A percentile compares a stretch with the other conserved stretches of the same genome.
These are phyloP conservation scores for Cavia porcellus DNA, from an alignment of 2,113 vertebrate genomes.

Conservation along the genomic window DNA sequence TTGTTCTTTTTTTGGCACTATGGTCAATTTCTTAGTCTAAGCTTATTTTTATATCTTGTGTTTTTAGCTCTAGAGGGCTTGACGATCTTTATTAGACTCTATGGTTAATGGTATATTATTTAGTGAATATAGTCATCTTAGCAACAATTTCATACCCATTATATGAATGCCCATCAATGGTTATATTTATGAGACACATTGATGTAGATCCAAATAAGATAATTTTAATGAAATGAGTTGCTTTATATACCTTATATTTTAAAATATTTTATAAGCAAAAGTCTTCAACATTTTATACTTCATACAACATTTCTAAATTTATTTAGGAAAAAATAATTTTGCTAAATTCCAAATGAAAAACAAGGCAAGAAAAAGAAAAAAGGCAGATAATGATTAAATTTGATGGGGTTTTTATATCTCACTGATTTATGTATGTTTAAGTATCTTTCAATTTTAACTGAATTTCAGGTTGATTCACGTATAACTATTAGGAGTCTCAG, in stretches of 20 bases:
- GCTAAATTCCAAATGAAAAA: constrained; percentile 73
- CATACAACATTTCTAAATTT: constrained; percentile 50
- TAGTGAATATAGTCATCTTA: background rate
- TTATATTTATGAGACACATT: background rate
- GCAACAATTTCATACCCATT: background rate
- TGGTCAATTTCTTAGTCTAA: background rate
- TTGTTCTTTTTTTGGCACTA: background rate
- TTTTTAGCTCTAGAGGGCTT: background rate
- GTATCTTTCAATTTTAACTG: constrained; percentile 86
- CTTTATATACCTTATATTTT: background rate
- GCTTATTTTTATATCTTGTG: background rate
- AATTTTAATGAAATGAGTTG: background rate
- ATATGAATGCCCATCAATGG: background rate
- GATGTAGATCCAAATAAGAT: background rate
- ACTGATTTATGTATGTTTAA: constrained; percentile 84
- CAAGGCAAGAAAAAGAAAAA: background rate
- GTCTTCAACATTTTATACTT: background rate
- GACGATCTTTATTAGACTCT: background rate
- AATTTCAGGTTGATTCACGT: constrained; percentile 86
- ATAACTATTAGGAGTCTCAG: constrained; percentile 85
- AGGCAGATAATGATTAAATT: constrained; percentile 81
- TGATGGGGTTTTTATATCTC: constrained; percentile 84
- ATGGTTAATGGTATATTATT: background rate
- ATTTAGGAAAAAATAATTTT: constrained; percentile 68
- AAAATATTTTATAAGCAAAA: background rate